Evolutionary conservation across 1,140 invertebrate genomes (phyloP).

Genomic region (Agrypnia vestita): DNA sequence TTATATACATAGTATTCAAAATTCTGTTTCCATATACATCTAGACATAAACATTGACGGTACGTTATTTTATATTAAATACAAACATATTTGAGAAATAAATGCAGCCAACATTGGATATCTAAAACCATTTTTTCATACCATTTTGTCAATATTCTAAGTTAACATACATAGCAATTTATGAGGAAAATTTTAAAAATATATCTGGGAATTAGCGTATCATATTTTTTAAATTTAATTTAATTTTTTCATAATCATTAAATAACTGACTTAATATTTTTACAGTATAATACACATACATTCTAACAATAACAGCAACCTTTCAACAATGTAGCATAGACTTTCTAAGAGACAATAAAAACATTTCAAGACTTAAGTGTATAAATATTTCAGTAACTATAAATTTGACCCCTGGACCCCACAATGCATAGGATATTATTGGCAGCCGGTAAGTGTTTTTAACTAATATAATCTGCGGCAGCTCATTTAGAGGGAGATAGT

Average conservation of each 20-base stretch:
- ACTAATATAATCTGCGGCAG: too few relatives aligned
- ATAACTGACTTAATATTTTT: slow-evolving; percentile 34
- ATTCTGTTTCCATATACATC: not conserved
- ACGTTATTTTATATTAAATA: slow-evolving; percentile 19
- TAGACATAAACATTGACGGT: slow-evolving; percentile 23
- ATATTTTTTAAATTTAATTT: slow-evolving; percentile 18
- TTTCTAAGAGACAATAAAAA: slow-evolving; percentile 33
- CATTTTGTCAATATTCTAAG: not conserved
- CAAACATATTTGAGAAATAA: slow-evolving; percentile 17
- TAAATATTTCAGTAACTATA: not conserved
- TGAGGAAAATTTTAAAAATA: slow-evolving; percentile 34
- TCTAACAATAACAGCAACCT: slow-evolving; percentile 42
- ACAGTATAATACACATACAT: slow-evolving; percentile 14
- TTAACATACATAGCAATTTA: slow-evolving; percentile 21
- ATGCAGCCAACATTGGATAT: not conserved
- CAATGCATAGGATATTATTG: not conserved
- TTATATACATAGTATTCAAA: slow-evolving; percentile 26
- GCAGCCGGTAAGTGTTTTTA: too few relatives aligned
- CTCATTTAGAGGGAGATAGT: too few relatives aligned
- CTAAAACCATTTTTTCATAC: slow-evolving; percentile 5
- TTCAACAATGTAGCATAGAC: slow-evolving; percentile 45
- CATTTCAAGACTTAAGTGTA: too few relatives aligned
- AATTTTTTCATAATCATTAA: slow-evolving; percentile 18
- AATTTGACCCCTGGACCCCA: not conserved
- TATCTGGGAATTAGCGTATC: slow-evolving; percentile 25